phyloP scores from a whole-genome alignment of 2,888 invertebrate genomes.

The Spodoptera picta region DNA sequence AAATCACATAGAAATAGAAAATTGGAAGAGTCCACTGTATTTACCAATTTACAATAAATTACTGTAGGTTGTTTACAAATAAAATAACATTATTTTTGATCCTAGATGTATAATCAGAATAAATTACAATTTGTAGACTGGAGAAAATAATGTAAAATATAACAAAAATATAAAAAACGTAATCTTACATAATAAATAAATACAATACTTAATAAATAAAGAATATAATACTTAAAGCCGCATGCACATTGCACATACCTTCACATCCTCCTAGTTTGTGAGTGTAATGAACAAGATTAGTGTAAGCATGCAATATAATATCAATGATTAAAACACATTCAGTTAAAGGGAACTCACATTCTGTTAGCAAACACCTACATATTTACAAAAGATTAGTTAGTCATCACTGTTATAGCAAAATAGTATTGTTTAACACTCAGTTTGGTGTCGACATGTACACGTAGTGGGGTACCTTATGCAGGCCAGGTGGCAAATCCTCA shows the following conservation, averaged over 20 bases:
- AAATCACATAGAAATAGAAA: constrained; percentile 29
- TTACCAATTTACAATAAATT: constrained; percentile 7
- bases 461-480: constrained; percentile 80
- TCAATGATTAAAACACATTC: constrained; percentile 46
- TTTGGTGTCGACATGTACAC: constrained; percentile 61
- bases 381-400: constrained; percentile 56
- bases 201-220: constrained; percentile 22
- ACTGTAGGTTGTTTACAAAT: constrained; percentile 9
- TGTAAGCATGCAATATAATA: constrained; percentile 60
- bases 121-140: constrained; percentile 23
- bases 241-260: constrained; percentile 55
- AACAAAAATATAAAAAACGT: constrained; percentile 5
- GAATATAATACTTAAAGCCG: constrained; percentile 37
- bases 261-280: constrained; percentile 51
- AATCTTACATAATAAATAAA: constrained; percentile 16
- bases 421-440: constrained; percentile 53
- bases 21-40: constrained; percentile 19
- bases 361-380: constrained; percentile 50
- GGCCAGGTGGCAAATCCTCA: constrained; percentile 77
- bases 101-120: constrained; percentile 12
- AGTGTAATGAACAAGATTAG: constrained; percentile 60
- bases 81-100: constrained; percentile 9
- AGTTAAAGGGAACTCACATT: constrained; percentile 40
- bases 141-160: constrained; percentile 37
- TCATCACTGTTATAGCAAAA: constrained; percentile 54